Evolutionary conservation across 2,113 vertebrate species (phyloP).

Genomic region (Callionymus lyra): DNA sequence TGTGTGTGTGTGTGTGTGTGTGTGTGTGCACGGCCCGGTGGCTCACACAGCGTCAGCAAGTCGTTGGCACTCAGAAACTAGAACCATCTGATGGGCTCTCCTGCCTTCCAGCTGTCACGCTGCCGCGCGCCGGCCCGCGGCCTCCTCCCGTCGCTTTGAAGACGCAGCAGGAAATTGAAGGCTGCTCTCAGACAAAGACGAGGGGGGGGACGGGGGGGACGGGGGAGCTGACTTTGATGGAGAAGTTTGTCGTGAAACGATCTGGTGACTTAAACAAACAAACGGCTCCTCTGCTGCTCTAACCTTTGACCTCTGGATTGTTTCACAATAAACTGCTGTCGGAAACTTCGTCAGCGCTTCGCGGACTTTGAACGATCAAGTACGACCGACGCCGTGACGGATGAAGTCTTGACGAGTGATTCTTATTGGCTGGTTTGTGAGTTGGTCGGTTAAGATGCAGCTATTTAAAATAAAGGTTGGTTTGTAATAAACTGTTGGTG

Average conservation of each 20-base stretch:
- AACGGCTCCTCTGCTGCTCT: too few relatives aligned
- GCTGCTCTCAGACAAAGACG: constrained; percentile 62
- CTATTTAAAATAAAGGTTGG: too few relatives aligned
- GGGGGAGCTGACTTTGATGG: constrained; percentile 18
- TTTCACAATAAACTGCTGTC: too few relatives aligned
- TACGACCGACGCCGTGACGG: too few relatives aligned
- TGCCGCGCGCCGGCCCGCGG: constrained; percentile 44
- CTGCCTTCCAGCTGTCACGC: constrained; percentile 70
- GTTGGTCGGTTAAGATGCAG: too few relatives aligned
- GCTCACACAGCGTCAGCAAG: constrained; percentile 50
- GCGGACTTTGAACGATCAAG: too few relatives aligned
- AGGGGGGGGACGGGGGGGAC: constrained; percentile 14
- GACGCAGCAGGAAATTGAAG: constrained; percentile 70
- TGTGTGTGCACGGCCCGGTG: constrained; percentile 31
- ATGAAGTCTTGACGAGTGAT: too few relatives aligned
- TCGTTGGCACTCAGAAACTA: constrained; percentile 45
- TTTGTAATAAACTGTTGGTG: too few relatives aligned
- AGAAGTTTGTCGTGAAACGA: constrained; percentile 13
- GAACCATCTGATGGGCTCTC: constrained; percentile 63
- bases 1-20: constrained; percentile 18
- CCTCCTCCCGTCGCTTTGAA: constrained; percentile 51
- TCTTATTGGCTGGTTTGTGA: too few relatives aligned
- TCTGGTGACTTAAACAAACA: too few relatives aligned
- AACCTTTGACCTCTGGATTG: too few relatives aligned
- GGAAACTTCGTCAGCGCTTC: too few relatives aligned